Evolutionary conservation across 2,888 invertebrate species (phyloP), one percentile per base, ranked within the genome.

Genomic region (Phyto melanocephala): DNA sequence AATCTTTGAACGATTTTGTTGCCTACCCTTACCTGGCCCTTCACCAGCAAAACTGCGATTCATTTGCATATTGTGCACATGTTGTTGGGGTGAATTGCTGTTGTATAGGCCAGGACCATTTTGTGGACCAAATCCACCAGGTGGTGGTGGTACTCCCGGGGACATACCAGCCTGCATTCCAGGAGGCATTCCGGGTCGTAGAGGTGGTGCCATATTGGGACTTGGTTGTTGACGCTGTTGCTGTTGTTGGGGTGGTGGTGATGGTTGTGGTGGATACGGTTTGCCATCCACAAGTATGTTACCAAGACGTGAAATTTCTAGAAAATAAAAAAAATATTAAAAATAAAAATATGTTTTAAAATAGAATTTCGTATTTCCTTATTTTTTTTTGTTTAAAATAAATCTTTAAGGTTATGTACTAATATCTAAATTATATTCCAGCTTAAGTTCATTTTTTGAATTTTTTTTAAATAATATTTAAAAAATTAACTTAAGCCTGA

Each of bases 221-320:
- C 91, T 91, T 80, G 88, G 91, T 70, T 90, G 91, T 47, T 89
- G 90, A 28, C 90, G 89, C 40, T 67, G 79, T 56, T 75, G 79
- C 45, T 79, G 79, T 45, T 79, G 82, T 20, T 71, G 82, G n/a
- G 90, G 90, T 17, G 89, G 90, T 54, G 87, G 88, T 8, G 92
- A 92, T 40, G 92, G 92, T 4, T 92, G 91, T 20, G 92, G 88
- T 37, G 94, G 94, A 92, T 96, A 96, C 85, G 95, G 93, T 89
- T 96, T 94, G 78, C 96, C 96, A 92, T 96, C 96, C 80, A 96
- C 96, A 52, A 96, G 95, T 87, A 96, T 95, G 82, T 95, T 95
- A 84, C 96, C 96, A 88, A 96, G 94, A 65, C 94, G 94, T 58
- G 95, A 94, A 86, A 96, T 93, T 84, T 96, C 96, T 95, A 88